Conservation (phyloP, 2,797 vertebrate genomes). For the Crocidura indochinensis region DNA sequence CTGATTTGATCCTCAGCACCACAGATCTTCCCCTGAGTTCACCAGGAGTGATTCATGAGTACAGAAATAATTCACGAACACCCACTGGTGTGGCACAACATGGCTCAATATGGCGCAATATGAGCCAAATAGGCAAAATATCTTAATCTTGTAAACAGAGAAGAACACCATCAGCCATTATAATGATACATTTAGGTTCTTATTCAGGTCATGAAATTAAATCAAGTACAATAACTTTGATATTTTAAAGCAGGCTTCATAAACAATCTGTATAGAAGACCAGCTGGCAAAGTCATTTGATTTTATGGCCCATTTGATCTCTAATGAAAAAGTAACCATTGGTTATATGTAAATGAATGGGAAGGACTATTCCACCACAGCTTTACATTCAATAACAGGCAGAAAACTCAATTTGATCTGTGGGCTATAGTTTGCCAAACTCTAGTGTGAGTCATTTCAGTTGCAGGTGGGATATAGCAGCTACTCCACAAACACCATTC, state of each 20-base stretch:
- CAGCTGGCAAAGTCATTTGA: background rate
- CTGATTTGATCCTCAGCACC: no score
- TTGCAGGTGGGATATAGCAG: background rate
- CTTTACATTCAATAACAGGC: background rate
- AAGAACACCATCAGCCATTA: background rate
- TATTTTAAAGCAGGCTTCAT: background rate
- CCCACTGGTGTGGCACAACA: no score
- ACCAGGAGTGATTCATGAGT: no score
- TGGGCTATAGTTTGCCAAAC: background rate
- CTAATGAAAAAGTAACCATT: background rate
- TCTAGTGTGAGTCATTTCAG: background rate
- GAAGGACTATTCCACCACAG: background rate
- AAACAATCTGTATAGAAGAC: background rate
- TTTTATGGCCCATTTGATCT: background rate
- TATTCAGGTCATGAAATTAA: conserved; percentile 50
- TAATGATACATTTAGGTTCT: conserved; percentile 12
- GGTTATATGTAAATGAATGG: background rate
- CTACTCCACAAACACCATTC: background rate
- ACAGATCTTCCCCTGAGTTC: no score
- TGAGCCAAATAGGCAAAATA: background rate
- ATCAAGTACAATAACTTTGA: background rate
- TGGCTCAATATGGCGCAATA: no score
- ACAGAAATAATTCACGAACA: no score
- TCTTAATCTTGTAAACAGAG: background rate
- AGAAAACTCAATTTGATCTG: background rate